phyloP scores from a whole-genome alignment of 2,113 vertebrate genomes.

The Takifugu bimaculatus region DNA sequence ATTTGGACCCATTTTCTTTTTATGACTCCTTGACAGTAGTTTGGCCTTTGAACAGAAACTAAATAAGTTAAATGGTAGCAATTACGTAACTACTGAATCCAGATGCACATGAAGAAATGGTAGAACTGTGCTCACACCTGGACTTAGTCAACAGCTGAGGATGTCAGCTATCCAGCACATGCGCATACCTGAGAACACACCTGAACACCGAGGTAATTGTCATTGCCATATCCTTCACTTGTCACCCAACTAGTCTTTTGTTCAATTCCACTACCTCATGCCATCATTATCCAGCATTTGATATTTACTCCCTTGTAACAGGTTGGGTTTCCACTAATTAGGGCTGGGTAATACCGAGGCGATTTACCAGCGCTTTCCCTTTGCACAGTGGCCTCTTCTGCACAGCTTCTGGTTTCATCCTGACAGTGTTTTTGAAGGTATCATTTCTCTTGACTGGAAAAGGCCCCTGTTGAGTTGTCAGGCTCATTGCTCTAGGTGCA shows the following conservation, averaged over 20 bases:
- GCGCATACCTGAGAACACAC: constrained; percentile 53
- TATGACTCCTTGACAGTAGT: constrained; percentile 33
- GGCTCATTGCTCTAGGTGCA: constrained; percentile 71
- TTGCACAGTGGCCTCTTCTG: constrained; percentile 17
- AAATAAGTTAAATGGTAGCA: constrained; percentile 59
- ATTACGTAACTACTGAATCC: constrained; percentile 47
- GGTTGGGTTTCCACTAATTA: constrained; percentile 75
- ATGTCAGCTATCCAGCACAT: constrained; percentile 27
- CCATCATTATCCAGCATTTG: constrained; percentile 64
- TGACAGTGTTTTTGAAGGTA: constrained; percentile 64
- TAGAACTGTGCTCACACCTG: constrained; percentile 47
- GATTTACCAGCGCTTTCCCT: constrained; percentile 54
- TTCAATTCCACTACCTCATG: constrained; percentile 56
- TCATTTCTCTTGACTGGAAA: constrained; percentile 71
- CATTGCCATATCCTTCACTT: constrained; percentile 15
- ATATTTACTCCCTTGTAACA: constrained; percentile 62
- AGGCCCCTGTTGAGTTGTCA: constrained; percentile 71
- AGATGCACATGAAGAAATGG: constrained; percentile 36
- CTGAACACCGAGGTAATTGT: constrained; percentile 58
- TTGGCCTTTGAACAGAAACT: constrained; percentile 46
- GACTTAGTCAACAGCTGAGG: constrained; percentile 32
- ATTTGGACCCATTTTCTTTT: constrained; percentile 34
- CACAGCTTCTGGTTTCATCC: constrained; percentile 67
- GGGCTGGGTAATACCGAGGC: constrained; percentile 59
- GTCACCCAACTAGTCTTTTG: constrained; percentile 12